Conservation (phyloP, 2,797 vertebrate genomes). For the Acrossocheilus wenchowensis region DNA sequence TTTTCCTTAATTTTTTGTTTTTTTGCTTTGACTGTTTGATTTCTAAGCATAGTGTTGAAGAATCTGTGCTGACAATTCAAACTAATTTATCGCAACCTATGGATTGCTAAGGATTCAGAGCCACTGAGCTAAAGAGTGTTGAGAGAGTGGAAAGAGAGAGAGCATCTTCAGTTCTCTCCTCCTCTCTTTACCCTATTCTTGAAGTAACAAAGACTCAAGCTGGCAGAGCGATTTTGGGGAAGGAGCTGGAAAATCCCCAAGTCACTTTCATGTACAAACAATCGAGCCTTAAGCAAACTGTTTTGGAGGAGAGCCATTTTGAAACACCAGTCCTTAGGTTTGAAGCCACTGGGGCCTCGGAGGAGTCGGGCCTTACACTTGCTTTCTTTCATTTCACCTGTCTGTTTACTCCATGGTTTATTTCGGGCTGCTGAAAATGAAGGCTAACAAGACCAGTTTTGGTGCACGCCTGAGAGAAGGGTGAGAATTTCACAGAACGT, state of each 20-base stretch:
- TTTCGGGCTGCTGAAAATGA: constrained; percentile 55
- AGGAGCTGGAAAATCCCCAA: constrained; percentile 64
- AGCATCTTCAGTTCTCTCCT: constrained; percentile 54
- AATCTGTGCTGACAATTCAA: constrained; percentile 75
- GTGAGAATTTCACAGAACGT: constrained; percentile 51
- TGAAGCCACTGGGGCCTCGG: constrained; percentile 70
- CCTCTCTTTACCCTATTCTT: constrained; percentile 56
- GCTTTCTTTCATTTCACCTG: constrained; percentile 60
- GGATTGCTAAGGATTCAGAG: constrained; percentile 95
- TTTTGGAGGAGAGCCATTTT: constrained; percentile 95
- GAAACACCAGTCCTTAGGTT: constrained; percentile 83
- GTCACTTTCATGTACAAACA: constrained; percentile 83
- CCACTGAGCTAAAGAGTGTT: constrained; percentile 79
- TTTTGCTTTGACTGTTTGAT: constrained; percentile 75
- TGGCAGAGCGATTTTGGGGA: constrained; percentile 47
- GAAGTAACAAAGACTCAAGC: constrained; percentile 62
- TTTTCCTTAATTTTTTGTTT: constrained; percentile 71
- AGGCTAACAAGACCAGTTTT: constrained; percentile 49
- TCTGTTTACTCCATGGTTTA: constrained; percentile 59
- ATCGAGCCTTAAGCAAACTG: constrained; percentile 93
- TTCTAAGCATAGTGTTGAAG: constrained; percentile 67
- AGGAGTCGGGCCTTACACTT: constrained; percentile 70
- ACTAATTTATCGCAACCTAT: constrained; percentile 92
- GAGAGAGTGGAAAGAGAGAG: constrained; percentile 65
- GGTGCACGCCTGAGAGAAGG: constrained; percentile 39